These are phyloP conservation scores for Aromia moschata DNA, from an alignment of 2,888 invertebrate genomes.

Conservation along the genomic window DNA sequence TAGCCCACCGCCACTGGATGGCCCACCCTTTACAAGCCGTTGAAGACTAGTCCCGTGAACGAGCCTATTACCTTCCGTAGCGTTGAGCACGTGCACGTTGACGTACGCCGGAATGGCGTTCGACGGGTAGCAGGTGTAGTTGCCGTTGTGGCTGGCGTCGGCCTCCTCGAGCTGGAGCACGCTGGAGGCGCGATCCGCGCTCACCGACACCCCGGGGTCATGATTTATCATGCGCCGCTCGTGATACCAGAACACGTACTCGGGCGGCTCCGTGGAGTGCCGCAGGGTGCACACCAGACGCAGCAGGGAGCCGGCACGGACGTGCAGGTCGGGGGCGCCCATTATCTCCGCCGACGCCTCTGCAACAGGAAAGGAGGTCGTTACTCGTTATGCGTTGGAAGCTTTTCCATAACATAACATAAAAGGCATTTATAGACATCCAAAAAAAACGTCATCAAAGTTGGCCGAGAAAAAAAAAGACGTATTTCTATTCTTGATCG, in stretches of 20 bases:
- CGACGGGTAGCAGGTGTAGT: constrained; percentile 76
- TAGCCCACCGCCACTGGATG: too few species aligned
- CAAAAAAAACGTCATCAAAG: too few species aligned
- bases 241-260: constrained; percentile 71
- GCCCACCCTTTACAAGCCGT: too few species aligned
- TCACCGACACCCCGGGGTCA: constrained; percentile 67
- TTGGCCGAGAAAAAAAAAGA: too few species aligned
- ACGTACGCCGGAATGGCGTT: constrained; percentile 73
- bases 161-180: constrained; percentile 74
- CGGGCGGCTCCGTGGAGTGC: constrained; percentile 67
- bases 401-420: too few species aligned
- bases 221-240: constrained; percentile 71
- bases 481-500: too few species aligned
- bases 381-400: too few species aligned
- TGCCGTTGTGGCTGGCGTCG: constrained; percentile 68
- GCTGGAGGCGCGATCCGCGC: constrained; percentile 67
- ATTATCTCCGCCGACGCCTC: constrained; percentile 68
- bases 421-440: too few species aligned
- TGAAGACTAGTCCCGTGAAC: too few species aligned
- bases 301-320: constrained; percentile 68
- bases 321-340: constrained; percentile 69
- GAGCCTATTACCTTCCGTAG: constrained; percentile 62
- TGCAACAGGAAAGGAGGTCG: constrained; percentile 56
- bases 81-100: constrained; percentile 75
- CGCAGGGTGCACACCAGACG: constrained; percentile 67